These are phyloP conservation scores for Campoplex capitator DNA, from an alignment of 2,888 invertebrate genomes.

Conservation along the genomic window DNA sequence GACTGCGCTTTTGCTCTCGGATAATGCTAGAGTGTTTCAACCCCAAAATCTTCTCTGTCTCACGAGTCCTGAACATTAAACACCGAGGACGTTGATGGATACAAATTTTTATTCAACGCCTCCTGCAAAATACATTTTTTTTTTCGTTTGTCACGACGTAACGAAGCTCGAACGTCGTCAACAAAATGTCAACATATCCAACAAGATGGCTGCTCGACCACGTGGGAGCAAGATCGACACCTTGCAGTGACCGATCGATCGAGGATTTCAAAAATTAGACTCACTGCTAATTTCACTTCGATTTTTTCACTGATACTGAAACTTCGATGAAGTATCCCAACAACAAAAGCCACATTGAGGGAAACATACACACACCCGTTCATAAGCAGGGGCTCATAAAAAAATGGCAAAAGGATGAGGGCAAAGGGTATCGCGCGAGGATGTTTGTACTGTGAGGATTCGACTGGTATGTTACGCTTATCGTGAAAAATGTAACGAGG, in stretches of 20 bases:
- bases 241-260: not conserved
- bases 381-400: not conserved
- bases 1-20: conserved; percentile 15
- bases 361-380: not conserved
- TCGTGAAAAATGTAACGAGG: conserved; percentile 67
- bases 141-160: conserved; percentile 16
- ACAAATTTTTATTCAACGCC: conserved; percentile 55
- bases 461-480: conserved; percentile 57
- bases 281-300: not conserved
- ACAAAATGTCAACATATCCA: conserved; percentile 35
- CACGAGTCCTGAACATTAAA: conserved; percentile 46
- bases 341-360: not conserved
- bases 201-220: not conserved
- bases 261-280: no score
- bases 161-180: conserved; percentile 43
- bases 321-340: not conserved
- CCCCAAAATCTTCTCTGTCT: not conserved
- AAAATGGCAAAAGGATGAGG: conserved; percentile 14
- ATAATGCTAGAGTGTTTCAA: conserved; percentile 33
- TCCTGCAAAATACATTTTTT: conserved; percentile 32
- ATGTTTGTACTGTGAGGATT: conserved; percentile 32
- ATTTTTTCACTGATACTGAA: not conserved
- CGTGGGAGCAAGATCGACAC: not conserved
- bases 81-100: conserved; percentile 63
- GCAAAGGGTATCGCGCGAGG: not conserved